These are phyloP conservation scores for Teinopalpus imperialis DNA, from an alignment of 2,888 invertebrate genomes.

Conservation along the genomic window DNA sequence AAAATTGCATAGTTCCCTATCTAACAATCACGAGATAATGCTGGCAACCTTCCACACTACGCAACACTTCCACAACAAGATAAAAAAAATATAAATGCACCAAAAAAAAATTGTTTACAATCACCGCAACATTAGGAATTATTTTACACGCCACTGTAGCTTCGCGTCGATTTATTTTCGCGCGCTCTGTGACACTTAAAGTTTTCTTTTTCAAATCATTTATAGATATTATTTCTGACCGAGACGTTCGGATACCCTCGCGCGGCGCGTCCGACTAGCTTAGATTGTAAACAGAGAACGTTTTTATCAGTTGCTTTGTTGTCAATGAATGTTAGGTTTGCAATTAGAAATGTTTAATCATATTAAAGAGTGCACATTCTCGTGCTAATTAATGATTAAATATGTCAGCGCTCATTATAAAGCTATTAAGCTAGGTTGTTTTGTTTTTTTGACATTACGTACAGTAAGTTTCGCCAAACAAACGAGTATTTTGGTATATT, in stretches of 20 bases:
- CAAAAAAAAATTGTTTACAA: neutral
- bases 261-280: constrained; percentile 15
- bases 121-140: constrained; percentile 1
- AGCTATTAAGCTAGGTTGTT: too few relatives aligned
- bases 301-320: constrained; percentile 18
- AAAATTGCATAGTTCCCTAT: constrained; percentile 8
- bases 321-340: constrained; percentile 16
- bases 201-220: constrained; percentile 5
- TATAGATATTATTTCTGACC: neutral
- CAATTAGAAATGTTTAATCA: constrained; percentile 14
- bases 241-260: constrained; percentile 11
- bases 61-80: constrained; percentile 6
- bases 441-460: too few relatives aligned
- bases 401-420: too few relatives aligned
- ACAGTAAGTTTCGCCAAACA: too few relatives aligned
- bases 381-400: constrained; percentile 5
- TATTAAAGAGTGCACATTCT: constrained; percentile 4
- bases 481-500: too few relatives aligned
- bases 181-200: constrained; percentile 13
- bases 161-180: constrained; percentile 15
- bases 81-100: constrained; percentile 2
- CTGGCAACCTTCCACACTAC: constrained; percentile 24
- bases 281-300: constrained; percentile 18
- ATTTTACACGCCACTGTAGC: neutral
- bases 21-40: constrained; percentile 25